Percentiles rank a stretch among this genome's conserved stretches.
phyloP scores from a whole-genome alignment of 2,888 invertebrate genomes.

The Hymenopus coronatus region DNA sequence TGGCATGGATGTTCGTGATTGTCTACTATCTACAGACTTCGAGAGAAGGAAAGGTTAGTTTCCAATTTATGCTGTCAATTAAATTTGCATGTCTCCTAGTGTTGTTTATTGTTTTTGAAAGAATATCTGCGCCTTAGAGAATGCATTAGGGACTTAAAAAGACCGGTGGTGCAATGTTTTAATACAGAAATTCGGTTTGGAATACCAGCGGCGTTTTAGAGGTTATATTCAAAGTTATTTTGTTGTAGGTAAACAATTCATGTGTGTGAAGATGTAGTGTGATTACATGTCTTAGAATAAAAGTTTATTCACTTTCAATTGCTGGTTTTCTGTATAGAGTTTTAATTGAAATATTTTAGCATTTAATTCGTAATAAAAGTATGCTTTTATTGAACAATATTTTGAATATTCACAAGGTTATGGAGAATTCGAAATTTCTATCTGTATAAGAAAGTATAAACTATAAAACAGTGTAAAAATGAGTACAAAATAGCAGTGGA shows the following conservation, averaged over 20 bases:
- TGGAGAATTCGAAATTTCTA: no score
- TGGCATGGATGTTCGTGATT: conserved; percentile 63
- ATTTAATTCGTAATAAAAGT: no score
- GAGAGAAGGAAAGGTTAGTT: conserved; percentile 54
- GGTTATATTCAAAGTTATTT: not conserved
- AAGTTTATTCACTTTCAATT: no score
- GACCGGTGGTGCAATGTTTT: not conserved
- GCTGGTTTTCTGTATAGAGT: no score
- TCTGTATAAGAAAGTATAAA: no score
- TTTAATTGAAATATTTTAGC: no score
- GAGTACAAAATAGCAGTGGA: no score
- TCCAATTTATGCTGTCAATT: not conserved
- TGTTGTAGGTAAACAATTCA: not conserved
- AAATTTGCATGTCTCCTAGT: not conserved
- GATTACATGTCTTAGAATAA: no score
- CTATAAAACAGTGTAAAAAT: no score
- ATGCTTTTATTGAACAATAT: no score
- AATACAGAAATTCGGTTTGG: not conserved
- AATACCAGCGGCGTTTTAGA: not conserved
- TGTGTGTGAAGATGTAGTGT: no score
- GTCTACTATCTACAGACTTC: conserved; percentile 61
- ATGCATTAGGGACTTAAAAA: not conserved
- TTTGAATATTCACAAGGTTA: no score
- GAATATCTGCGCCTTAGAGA: not conserved
- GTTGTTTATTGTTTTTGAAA: not conserved